Base-by-base conservation (phyloP, 2,888 invertebrate species). In the Drosophila mimetica region DNA sequence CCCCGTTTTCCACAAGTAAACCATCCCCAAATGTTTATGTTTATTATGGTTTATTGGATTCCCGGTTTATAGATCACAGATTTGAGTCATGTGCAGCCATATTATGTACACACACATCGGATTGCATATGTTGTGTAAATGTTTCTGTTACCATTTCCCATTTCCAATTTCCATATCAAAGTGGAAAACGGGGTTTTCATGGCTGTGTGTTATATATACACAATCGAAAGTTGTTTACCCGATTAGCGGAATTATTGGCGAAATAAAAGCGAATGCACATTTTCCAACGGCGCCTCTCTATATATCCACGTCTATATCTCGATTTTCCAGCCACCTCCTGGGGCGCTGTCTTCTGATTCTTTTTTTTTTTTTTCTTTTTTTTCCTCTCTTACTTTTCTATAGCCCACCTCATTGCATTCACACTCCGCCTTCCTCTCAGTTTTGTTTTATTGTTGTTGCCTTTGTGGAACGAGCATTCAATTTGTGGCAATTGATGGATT, bases 401-500 rank as follows among this genome's bases (percentile, higher is more conserved):
- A 14, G 7, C 47, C 20, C 32, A 44, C 20, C 53, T 32, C 34
- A 18, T 20, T 57, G 55, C 59, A 59, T 34, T 39, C 39, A 37
- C 30, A 42, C 22, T 22, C 9, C 2, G 9, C 8, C 18, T 18
- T 5, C 58, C 25, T 60, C 46, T 9, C 32, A 34, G 4, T 14
- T 16, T 16, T 52, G 64, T n/a, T 53, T 66, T 39, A 39, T 52
- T 39, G 59, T 52, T 39, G 59, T 37, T 47, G 46, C 44, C 44
- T 30, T 37, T 47, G 41, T 66, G 32, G 36, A 48, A 48, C 32
- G 69, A 69, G 28, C 66, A 42, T 67, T 66, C 66, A 66, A 51
- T 59, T 69, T 58, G 65, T 72, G 71, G 77, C 72, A 82, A 77
- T 86, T 86, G 86, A 77, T 75, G 57, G 71, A 83, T 79, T 81